Percentiles rank a stretch among this genome's conserved stretches.
phyloP scores from a whole-genome alignment of 2,888 invertebrate genomes.

The Tenthredo scrophulariae region DNA sequence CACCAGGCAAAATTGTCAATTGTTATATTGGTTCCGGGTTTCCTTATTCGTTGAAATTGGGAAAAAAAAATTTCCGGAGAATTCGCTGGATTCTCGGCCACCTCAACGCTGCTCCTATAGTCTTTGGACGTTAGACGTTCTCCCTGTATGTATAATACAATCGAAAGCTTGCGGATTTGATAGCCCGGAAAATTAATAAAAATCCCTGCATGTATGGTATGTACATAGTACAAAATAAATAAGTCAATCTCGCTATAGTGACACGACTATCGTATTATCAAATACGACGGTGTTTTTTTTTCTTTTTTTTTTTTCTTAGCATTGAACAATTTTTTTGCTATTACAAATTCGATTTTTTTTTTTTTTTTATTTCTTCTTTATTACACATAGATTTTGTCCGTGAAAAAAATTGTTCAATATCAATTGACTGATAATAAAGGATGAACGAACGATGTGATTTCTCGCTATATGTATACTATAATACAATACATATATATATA shows the following conservation, averaged over 20 bases:
- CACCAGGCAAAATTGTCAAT: too few relatives aligned
- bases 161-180: background rate
- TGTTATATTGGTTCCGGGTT: too few relatives aligned
- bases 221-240: conserved; percentile 49
- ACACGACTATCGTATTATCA: background rate
- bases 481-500: background rate
- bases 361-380: too few relatives aligned
- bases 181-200: background rate
- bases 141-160: too few relatives aligned
- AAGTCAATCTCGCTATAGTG: conserved; percentile 18
- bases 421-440: background rate
- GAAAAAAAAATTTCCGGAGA: too few relatives aligned
- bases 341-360: too few relatives aligned
- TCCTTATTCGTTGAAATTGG: too few relatives aligned
- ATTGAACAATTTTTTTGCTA: background rate
- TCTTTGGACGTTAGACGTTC: too few relatives aligned
- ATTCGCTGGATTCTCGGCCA: too few relatives aligned
- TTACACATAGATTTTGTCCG: background rate
- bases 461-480: too few relatives aligned
- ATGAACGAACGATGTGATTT: conserved; percentile 2
- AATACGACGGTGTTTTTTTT: background rate
- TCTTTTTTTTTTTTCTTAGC: too few relatives aligned
- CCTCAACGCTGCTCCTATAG: too few relatives aligned
- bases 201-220: background rate
- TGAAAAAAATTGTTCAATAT: background rate